Evolutionary conservation across 2,888 invertebrate species (phyloP), one percentile per base, ranked within the genome.

Genomic region (Amphipyra berbera): DNA sequence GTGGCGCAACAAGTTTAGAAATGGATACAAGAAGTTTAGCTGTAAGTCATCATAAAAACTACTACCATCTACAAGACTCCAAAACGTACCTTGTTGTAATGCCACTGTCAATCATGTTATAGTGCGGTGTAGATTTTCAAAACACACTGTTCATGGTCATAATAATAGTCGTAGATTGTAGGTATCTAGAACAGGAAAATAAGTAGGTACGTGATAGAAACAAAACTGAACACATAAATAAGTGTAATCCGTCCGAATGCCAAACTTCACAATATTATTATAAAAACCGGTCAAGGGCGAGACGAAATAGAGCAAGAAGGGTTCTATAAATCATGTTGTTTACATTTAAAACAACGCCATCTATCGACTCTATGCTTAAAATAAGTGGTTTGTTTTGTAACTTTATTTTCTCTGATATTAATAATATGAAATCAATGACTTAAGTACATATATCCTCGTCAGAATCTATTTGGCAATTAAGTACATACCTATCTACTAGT

Each of bases 1-100:
- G 96, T 96, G 96, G 96, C 96, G 96, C 95, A 96, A 96, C 92
- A 96, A 96, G 95, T 96, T 96, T 95, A 95, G 96, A 92, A 96
- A 96, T 95, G 96, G 96, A 95, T 96, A 96, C 92, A 96, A 96
- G 94, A 96, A 96, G 91, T 96, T 96, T 91, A 96, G 96, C 95
- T 96, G 96, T 96, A 95, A 95, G 95, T 93, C 68, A 56, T 40
- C 37, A 42, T 41, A 15, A 27, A 13, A 49, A 41, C 44, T 21
- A 62, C 46, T 13, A 9, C 13, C 33, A n/a, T 42, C 9, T 40
- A 13, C 14, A 30, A 42, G 3, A 38, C 30, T 37, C 10, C 21
- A 44, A 48, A 67, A 38, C 41, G 8, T 35, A 48, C 21, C 8
- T 52, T 61, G 49, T 59, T 38, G 6, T 33, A 64, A 7, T 14